Base-by-base conservation (phyloP, 2,113 vertebrate species). In the Heptranchias perlo region DNA sequence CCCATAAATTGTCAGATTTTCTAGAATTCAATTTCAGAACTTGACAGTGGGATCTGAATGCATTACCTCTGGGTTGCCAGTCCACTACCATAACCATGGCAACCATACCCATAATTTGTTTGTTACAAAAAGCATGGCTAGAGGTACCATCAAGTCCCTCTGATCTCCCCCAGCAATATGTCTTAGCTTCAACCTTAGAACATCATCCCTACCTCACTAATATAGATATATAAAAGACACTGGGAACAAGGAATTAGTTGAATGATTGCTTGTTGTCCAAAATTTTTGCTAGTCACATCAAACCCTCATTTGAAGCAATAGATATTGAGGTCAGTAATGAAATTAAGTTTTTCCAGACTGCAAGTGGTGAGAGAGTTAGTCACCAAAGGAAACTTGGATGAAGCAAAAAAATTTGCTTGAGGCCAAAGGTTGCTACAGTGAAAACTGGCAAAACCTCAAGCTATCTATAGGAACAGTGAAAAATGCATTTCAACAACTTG, bases 331-430 rank as follows among this genome's bases (percentile, higher is more conserved):
- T n/a, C 14, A 44, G 7, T 94, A 64, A 65, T 94, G 94, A 67
- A 0, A 47, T 96, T 18, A 92, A 96, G 93, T 96, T 96, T 96
- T 98, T 98, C 96, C 95, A 93, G 91, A 98, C 97, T 95, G 98
- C 98, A 96, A 97, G 97, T 96, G 98, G 98, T 35, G 98, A 98
- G 96, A 97, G 97, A 96, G 97, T 98, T 96, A 95, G 4, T 98
- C 96, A n/a, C 96, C 28, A 97, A 97, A 64, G 97, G 96, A 49
- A 97, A 97, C 97, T 96, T 98, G 96, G 96, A 97, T 76, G 97
- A 97, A 97, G 98, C 97, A 0, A 97, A 96, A n/a, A 96, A 84
- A 95, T 0, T 96, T 98, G 96, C 98, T 98, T 96, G 93, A 95
- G 4, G 35, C 25, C 65, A 44, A 69, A 69, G 94, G 73, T 35